phyloP scores from a whole-genome alignment of 2,113 vertebrate genomes.

The Thalassoma bifasciatum region DNA sequence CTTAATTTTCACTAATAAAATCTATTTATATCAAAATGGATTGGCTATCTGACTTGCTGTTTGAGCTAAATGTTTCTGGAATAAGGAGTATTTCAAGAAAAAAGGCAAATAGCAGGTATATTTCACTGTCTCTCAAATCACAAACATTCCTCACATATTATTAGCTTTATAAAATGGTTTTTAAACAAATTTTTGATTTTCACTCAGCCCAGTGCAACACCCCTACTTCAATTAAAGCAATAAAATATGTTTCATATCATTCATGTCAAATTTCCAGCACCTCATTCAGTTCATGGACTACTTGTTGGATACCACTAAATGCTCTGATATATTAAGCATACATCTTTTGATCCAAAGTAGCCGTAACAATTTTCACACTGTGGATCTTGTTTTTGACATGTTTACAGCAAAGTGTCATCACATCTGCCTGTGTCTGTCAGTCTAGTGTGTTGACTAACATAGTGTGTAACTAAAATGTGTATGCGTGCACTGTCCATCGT shows the following conservation, averaged over 20 bases:
- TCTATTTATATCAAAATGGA: no score
- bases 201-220: not conserved
- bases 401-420: conserved; percentile 38
- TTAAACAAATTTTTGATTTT: no score
- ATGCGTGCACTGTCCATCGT: conserved; percentile 14
- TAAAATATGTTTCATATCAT: not conserved
- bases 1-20: not conserved
- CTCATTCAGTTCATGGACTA: not conserved
- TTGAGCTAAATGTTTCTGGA: no score
- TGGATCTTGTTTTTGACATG: conserved; percentile 38
- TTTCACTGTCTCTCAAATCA: no score
- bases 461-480: conserved; percentile 3
- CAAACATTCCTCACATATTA: not conserved
- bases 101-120: no score
- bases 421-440: conserved; percentile 31
- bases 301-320: conserved; percentile 18
- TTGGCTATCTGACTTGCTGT: no score
- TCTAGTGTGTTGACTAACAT: conserved; percentile 2
- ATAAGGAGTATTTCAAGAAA: no score
- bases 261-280: not conserved
- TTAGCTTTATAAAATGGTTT: no score
- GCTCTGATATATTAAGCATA: not conserved
- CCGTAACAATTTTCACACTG: conserved; percentile 26
- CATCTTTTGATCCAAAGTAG: conserved; percentile 2
- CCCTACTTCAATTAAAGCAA: not conserved